Evolutionary conservation across 2,888 invertebrate genomes (phyloP).

Genomic region (Protophormia terraenovae): DNA sequence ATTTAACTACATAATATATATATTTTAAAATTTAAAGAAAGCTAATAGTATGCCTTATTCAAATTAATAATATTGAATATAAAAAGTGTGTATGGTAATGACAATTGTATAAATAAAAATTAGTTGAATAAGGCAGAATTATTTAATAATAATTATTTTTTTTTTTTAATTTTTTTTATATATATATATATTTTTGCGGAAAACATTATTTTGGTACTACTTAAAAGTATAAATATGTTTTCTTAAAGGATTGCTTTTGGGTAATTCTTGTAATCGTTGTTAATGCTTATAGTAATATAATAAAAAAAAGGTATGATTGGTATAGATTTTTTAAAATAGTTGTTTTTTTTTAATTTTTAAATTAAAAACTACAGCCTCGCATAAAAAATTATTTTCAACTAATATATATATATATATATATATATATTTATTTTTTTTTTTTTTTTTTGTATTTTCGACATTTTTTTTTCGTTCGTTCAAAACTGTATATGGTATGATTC

Average conservation of each 20-base stretch:
- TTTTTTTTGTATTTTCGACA: slow-evolving; percentile 34
- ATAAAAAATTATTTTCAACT: slow-evolving; percentile 60
- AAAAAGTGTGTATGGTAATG: slow-evolving; percentile 24
- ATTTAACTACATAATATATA: slow-evolving; percentile 34
- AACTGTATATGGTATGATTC: slow-evolving; percentile 33
- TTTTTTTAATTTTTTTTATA: background rate
- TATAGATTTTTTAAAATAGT: slow-evolving; percentile 54
- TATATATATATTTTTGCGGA: slow-evolving; percentile 30
- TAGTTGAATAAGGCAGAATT: slow-evolving; percentile 57
- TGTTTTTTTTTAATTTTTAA: slow-evolving; percentile 36
- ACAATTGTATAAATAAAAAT: slow-evolving; percentile 33
- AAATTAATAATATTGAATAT: slow-evolving; percentile 15
- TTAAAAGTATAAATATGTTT: slow-evolving; percentile 66
- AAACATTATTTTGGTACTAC: slow-evolving; percentile 63
- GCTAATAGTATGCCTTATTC: slow-evolving; percentile 53
- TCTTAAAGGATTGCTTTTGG: slow-evolving; percentile 67
- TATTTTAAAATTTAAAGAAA: slow-evolving; percentile 40
- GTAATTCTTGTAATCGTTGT: slow-evolving; percentile 68
- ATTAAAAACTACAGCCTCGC: slow-evolving; percentile 68
- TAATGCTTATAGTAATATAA: slow-evolving; percentile 67
- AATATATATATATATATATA: slow-evolving; percentile 2
- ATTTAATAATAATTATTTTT: slow-evolving; percentile 4
- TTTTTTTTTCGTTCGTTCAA: slow-evolving; percentile 49
- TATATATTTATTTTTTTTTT: slow-evolving; percentile 10
- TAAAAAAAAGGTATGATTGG: slow-evolving; percentile 68